phyloP scores from a whole-genome alignment of 2,797 vertebrate species.

The Pelochelys cantorii region DNA sequence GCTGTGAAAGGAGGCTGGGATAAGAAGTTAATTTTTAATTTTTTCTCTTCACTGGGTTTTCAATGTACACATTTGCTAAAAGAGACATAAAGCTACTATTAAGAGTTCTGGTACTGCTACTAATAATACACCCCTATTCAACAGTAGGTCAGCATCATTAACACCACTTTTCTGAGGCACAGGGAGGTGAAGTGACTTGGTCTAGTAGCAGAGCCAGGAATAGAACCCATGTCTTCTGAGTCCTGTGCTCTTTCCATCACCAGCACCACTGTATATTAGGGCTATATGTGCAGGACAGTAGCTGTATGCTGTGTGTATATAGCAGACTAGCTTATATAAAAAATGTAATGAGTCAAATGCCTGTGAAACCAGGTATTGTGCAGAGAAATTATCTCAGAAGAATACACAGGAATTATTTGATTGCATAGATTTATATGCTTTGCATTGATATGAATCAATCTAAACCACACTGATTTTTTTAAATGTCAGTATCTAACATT shows the following conservation, averaged over 20 bases:
- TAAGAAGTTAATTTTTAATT: neutral
- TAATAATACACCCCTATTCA: neutral
- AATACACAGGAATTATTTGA: neutral
- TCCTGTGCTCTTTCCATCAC: neutral
- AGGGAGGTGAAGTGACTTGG: neutral
- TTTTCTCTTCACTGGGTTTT: rapidly evolving
- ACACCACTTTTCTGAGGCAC: neutral
- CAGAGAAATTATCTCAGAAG: neutral
- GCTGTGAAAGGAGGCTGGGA: neutral
- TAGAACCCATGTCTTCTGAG: neutral
- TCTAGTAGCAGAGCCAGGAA: neutral
- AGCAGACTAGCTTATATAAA: rapidly evolving
- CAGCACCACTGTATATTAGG: rapidly evolving
- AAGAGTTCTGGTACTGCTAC: neutral
- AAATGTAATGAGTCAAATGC: neutral
- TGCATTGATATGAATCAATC: neutral
- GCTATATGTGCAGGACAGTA: neutral
- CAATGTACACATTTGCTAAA: neutral
- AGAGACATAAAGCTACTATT: rapidly evolving
- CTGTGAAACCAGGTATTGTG: rapidly evolving
- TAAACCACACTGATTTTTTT: neutral
- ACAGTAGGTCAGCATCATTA: neutral
- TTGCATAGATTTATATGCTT: neutral
- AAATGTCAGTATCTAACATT: neutral
- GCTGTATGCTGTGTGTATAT: rapidly evolving